These are phyloP conservation scores for Laticauda colubrina DNA, from an alignment of 2,113 vertebrate species.

Conservation along the genomic window DNA sequence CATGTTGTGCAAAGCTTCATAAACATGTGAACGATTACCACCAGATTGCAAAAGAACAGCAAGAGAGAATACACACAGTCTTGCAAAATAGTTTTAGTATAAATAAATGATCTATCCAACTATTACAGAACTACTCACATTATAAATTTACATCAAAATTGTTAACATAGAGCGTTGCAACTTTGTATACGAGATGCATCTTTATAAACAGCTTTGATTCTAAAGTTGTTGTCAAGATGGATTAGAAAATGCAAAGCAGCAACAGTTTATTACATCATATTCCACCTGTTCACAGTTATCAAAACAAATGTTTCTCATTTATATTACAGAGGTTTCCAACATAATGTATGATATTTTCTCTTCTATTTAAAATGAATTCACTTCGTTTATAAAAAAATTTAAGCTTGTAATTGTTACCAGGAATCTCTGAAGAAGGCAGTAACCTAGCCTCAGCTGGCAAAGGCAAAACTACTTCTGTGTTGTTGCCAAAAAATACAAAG, in stretches of 20 bases:
- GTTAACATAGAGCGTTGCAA: conserved; percentile 14
- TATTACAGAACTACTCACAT: background rate
- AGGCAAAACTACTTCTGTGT: background rate
- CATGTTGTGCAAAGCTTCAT: conserved; percentile 6
- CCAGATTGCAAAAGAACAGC: background rate
- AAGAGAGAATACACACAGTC: conserved; percentile 20
- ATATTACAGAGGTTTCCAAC: background rate
- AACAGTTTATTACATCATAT: background rate
- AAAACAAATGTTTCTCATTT: background rate
- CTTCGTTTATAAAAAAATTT: background rate
- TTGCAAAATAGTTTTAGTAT: conserved; percentile 6
- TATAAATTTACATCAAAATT: conserved; percentile 50
- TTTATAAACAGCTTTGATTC: conserved; percentile 2
- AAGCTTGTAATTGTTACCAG: background rate
- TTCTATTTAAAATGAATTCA: background rate
- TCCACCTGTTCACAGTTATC: background rate
- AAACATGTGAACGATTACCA: conserved; percentile 25
- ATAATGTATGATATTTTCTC: background rate
- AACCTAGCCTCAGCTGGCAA: background rate
- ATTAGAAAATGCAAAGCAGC: background rate
- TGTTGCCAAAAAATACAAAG: background rate
- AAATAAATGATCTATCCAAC: background rate
- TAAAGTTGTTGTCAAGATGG: background rate
- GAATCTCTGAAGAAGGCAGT: background rate
- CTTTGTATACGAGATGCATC: conserved; percentile 26